Base-by-base conservation (phyloP, 2,888 invertebrate genomes). In the Pilophorus perplexus region DNA sequence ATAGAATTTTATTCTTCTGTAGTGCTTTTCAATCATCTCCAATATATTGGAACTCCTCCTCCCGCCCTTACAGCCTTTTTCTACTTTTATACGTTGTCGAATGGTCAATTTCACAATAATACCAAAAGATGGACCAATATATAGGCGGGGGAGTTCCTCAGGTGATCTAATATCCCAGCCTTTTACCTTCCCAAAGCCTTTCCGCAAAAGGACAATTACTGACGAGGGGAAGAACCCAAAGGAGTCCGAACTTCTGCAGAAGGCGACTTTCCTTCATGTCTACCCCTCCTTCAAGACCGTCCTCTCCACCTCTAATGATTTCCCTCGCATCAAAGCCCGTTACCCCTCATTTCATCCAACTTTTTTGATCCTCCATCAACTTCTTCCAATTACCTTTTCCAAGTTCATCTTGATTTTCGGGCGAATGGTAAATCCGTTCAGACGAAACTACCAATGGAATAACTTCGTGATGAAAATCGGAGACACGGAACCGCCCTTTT, bases 151-250 rank as follows among this genome's bases (percentile, higher is more conserved):
- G 27, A 2, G 52, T 18, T 6, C 16, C 20, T 23, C 22, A 55
- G 55, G 38, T 55, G 55, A 55, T 55, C 55, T 55, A 55, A 55
- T 55, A 55, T 22, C 38, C 22, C 37, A 23, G 18, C 20, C 38
- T 23, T 55, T 55, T 38, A 38, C 20, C 22, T 37, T 55, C 55
- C 55, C 18, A 14, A 55, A 38, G 23, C 22, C 22, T 44, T 62
- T 62, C 46, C 60, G 44, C 44, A 46, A 62, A 62, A 46, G 60
- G 60, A 62, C 60, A 62, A 62, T 62, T 62, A 62, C 60, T 28
- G n/a, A 25, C n/a, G 23, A 18, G 33, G 28, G 18, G 52, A 18
- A 52, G 4, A 46, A 25, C 18, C 52, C 52, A 28, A 23, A 52
- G 52, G 33, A n/a, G 42, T 42, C 42, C 42, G 42, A 6, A n/a